Evolutionary conservation across 2,113 vertebrate genomes (phyloP).

Genomic region (Indri indri): DNA sequence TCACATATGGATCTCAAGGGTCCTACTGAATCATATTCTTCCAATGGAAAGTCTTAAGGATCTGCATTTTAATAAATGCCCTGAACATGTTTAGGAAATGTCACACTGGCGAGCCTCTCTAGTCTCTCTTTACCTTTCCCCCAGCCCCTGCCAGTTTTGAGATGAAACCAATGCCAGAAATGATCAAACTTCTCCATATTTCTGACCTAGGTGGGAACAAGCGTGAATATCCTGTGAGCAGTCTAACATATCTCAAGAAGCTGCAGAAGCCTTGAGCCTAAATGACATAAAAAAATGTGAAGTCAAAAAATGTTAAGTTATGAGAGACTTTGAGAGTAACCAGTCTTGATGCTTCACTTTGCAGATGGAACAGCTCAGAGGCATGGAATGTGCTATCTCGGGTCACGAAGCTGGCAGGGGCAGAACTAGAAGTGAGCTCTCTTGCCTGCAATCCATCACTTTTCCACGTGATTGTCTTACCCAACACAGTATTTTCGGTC

Average conservation of each 20-base stretch:
- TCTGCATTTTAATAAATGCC: neutral
- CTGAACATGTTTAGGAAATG: neutral
- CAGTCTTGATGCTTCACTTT: neutral
- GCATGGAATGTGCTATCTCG: neutral
- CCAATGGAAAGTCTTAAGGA: neutral
- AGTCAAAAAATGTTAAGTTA: neutral
- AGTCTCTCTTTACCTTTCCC: neutral
- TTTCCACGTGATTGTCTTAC: neutral
- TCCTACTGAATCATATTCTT: neutral
- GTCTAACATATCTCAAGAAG: neutral
- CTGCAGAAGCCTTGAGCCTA: neutral
- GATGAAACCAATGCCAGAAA: neutral
- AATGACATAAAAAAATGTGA: neutral
- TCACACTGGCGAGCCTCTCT: neutral
- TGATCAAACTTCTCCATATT: neutral
- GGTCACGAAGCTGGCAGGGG: neutral
- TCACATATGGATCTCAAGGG: neutral
- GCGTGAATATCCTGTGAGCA: neutral
- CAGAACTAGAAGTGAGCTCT: neutral
- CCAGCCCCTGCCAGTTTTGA: neutral
- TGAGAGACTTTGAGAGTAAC: neutral
- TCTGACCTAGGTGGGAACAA: neutral
- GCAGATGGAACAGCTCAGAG: neutral
- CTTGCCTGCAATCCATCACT: neutral
- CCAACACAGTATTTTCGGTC: neutral